Percentiles rank a stretch among this genome's conserved stretches.
phyloP scores from a whole-genome alignment of 2,113 vertebrate species.

The Chloroceryle aenea region DNA sequence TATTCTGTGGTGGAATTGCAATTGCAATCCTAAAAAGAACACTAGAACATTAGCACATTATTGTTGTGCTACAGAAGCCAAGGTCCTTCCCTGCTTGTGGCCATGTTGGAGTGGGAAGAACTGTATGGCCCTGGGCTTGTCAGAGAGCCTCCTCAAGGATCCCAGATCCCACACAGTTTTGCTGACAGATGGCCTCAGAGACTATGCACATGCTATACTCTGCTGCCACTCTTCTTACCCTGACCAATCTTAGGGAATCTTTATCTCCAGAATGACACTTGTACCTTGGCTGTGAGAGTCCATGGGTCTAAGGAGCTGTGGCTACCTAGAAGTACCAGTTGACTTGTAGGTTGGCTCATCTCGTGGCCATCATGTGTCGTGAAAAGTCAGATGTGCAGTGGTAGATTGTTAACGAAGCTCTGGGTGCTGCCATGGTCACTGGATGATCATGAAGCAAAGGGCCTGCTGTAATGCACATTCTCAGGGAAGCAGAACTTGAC shows the following conservation, averaged over 20 bases:
- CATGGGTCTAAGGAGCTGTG: background rate
- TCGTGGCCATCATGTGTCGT: rapidly evolving
- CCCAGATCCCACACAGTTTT: background rate
- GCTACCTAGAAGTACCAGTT: background rate
- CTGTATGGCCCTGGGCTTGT: background rate
- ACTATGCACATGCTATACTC: rapidly evolving
- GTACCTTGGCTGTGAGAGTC: background rate
- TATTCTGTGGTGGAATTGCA: background rate
- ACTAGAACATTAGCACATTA: background rate
- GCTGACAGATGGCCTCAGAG: background rate
- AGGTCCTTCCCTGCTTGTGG: background rate
- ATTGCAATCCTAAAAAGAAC: background rate
- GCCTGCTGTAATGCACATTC: background rate
- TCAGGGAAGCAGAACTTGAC: background rate
- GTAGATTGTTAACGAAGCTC: background rate
- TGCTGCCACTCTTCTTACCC: background rate
- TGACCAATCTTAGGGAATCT: background rate
- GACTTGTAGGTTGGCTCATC: too few relatives aligned
- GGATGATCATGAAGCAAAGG: background rate
- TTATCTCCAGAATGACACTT: background rate
- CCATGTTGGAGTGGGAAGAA: background rate
- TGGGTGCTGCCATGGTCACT: background rate
- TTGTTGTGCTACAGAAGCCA: background rate
- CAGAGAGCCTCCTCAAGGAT: background rate
- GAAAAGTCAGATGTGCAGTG: background rate